These are phyloP conservation scores for Gallinago media DNA, from an alignment of 2,113 vertebrate species.

Conservation along the genomic window DNA sequence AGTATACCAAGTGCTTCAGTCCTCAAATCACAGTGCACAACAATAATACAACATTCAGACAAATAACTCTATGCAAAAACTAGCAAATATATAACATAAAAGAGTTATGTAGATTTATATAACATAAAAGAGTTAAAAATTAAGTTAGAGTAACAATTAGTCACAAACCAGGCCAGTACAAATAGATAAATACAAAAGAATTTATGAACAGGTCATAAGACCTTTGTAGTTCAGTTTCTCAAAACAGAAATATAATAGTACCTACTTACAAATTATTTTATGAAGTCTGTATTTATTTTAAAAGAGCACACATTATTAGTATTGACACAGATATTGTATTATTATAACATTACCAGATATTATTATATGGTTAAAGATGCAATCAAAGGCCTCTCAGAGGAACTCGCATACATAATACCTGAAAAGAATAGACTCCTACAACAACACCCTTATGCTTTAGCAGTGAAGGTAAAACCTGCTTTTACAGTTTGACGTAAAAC, in stretches of 20 bases:
- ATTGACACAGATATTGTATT: not conserved
- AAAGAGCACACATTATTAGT: not conserved
- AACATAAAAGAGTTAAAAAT: not conserved
- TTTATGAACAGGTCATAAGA: not conserved
- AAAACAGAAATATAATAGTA: not conserved
- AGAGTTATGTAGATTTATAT: too few species aligned
- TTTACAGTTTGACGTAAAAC: not conserved
- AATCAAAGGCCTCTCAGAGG: not conserved
- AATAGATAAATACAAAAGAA: not conserved
- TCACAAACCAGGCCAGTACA: not conserved
- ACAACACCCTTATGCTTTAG: not conserved
- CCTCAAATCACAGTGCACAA: not conserved
- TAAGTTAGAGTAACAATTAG: not conserved
- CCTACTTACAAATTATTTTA: not conserved
- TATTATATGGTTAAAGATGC: not conserved
- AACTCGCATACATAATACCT: not conserved
- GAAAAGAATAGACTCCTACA: not conserved
- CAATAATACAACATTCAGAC: not conserved
- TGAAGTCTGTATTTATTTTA: not conserved
- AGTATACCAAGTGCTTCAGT: not conserved
- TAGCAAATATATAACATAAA: not conserved
- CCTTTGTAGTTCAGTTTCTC: not conserved
- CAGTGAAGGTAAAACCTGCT: not conserved
- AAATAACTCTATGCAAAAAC: not conserved
- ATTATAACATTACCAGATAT: too few species aligned